A percentile compares a stretch with the other conserved stretches of the same genome.
phyloP scores from a whole-genome alignment of 2,113 vertebrate genomes.

The Lipophrys pholis region DNA sequence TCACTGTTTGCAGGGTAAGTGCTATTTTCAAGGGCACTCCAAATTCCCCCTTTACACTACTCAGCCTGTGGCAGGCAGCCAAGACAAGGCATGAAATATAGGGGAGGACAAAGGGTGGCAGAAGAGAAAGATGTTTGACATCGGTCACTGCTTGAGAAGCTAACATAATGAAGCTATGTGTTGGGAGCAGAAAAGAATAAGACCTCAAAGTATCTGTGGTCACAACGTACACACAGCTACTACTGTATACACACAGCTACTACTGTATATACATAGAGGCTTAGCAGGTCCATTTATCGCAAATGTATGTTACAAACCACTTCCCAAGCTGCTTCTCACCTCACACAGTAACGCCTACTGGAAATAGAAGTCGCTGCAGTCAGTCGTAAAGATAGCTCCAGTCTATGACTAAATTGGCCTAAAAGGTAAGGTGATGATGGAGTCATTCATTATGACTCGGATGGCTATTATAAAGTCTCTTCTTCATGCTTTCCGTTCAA shows the following conservation, averaged over 20 bases:
- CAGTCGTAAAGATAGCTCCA: constrained; percentile 42
- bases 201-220: too few species aligned
- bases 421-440: neutral
- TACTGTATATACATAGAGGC: neutral
- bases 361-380: constrained; percentile 35
- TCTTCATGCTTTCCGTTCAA: neutral
- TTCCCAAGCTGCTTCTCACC: constrained; percentile 40
- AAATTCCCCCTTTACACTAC: neutral
- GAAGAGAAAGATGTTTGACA: too few species aligned
- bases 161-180: too few species aligned
- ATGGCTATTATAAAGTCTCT: neutral
- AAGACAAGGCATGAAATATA: neutral
- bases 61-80: constrained; percentile 24
- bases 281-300: constrained; percentile 40
- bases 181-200: too few species aligned
- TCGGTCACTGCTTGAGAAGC: too few species aligned
- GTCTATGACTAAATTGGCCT: neutral
- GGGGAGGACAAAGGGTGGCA: too few species aligned
- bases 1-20: neutral
- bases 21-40: constrained; percentile 29
- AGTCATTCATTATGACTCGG: neutral
- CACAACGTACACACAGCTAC: too few species aligned
- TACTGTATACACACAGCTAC: too few species aligned
- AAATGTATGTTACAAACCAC: constrained; percentile 34
- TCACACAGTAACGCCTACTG: constrained; percentile 24